These are phyloP conservation scores for Merodon equestris DNA, from an alignment of 2,888 invertebrate genomes.

Conservation along the genomic window DNA sequence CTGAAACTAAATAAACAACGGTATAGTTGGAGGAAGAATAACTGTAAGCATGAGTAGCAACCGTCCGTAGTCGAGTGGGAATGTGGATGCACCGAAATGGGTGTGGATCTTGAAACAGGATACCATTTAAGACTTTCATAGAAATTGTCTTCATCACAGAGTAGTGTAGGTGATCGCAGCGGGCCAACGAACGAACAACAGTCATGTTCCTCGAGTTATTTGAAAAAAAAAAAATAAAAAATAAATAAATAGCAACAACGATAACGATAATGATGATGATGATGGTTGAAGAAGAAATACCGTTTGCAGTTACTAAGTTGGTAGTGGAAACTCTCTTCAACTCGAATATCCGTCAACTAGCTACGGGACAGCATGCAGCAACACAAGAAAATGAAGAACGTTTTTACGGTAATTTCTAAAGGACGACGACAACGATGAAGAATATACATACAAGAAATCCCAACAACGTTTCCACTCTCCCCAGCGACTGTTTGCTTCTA, in stretches of 20 bases:
- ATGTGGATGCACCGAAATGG: not conserved
- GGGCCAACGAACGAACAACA: conserved; percentile 50
- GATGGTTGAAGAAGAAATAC: too few species aligned
- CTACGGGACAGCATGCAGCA: conserved; percentile 42
- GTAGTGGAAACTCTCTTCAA: conserved; percentile 22
- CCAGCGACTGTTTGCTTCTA: too few species aligned
- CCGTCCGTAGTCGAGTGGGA: not conserved
- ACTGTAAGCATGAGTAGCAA: too few species aligned
- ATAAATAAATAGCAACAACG: not conserved
- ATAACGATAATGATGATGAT: too few species aligned
- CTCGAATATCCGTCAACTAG: conserved; percentile 22
- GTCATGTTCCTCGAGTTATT: conserved; percentile 27
- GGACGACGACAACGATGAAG: conserved; percentile 18
- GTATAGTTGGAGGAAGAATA: conserved; percentile 5
- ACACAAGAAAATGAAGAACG: conserved; percentile 32
- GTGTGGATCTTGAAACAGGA: conserved; percentile 1
- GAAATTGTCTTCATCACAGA: conserved; percentile 48
- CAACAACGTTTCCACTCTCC: not conserved
- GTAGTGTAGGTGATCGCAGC: not conserved
- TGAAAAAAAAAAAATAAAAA: conserved; percentile 15
- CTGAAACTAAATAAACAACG: conserved; percentile 61
- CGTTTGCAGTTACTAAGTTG: conserved; percentile 14
- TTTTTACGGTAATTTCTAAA: conserved; percentile 35
- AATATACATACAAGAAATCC: conserved; percentile 11
- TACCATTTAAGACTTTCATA: conserved; percentile 28